Base-by-base conservation (phyloP, 1,140 invertebrate genomes). In the Lucilia cuprina region DNA sequence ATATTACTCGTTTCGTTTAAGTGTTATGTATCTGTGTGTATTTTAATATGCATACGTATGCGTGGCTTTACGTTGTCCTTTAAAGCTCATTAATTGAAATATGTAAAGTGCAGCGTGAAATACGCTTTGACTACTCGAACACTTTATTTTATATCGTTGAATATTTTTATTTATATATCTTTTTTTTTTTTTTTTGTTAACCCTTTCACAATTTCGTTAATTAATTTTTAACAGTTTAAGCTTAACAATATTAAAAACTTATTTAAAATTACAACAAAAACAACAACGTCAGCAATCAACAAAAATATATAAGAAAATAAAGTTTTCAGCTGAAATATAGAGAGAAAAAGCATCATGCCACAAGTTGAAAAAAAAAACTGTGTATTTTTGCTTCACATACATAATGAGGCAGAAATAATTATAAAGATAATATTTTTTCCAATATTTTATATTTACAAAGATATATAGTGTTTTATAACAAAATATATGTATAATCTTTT, bases 171-270 rank as follows among this genome's bases (percentile, higher is more conserved):
- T 10, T 21, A 60, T 17, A 13, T n/a, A 60, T 17, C 5, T 60
- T 3, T n/a, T 60, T 17, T 60, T 17, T 60, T 60, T 60, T 12
- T 60, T 14, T n/a, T 17, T 60, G 13, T 60, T 17, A 60, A 60
- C 55, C 55, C 19, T 9, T 70, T 70, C 65, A 19, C 21, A 70
- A 10, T 70, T 70, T 12, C 65, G 65, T 70, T 70, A 70, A 70
- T 70, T 70, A 70, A 70, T 70, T 70, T 70, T 70, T 10, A 70
- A 70, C 65, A 21, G 65, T 70, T 21, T 9, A 70, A 70, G 65
- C 65, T 70, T 70, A 70, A 70, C 19, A 70, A 70, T 70, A 70
- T 70, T 19, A 70, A 70, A 70, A 70, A 25, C 50, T 70, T 70
- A 70, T 70, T 7, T 3, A 12, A 70, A 70, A 70, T 21, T 21